Evolutionary conservation across 2,888 invertebrate species (phyloP).

Genomic region (Megalurothrips usitatus): DNA sequence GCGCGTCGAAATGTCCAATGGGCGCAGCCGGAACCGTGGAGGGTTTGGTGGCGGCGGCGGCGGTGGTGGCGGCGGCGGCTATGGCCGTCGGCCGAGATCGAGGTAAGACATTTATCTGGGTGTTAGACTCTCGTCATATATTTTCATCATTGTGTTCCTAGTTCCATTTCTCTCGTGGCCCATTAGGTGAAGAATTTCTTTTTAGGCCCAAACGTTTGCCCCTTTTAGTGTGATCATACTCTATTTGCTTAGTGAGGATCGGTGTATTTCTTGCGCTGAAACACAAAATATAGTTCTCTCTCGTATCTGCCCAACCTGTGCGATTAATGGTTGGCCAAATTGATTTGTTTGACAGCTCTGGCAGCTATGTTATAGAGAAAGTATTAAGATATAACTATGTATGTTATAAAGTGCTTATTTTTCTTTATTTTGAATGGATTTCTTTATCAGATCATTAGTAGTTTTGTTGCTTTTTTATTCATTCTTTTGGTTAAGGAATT

Average conservation of each 20-base stretch:
- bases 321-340: too few relatives aligned
- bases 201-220: too few relatives aligned
- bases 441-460: too few relatives aligned
- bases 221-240: not conserved
- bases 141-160: too few relatives aligned
- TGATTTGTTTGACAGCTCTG: not conserved
- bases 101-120: not conserved
- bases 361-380: not conserved
- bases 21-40: conserved; percentile 7
- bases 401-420: not conserved
- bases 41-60: conserved; percentile 9
- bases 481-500: not conserved
- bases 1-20: conserved; percentile 80
- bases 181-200: not conserved
- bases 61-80: conserved; percentile 41
- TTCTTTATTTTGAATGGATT: not conserved
- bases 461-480: not conserved
- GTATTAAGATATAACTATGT: not conserved
- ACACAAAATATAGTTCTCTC: too few relatives aligned
- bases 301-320: too few relatives aligned
- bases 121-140: too few relatives aligned
- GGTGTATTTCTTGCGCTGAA: too few relatives aligned
- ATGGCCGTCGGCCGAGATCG: conserved; percentile 36
- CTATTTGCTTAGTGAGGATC: too few relatives aligned
- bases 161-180: too few relatives aligned